Evolutionary conservation across 2,888 invertebrate species (phyloP).

Genomic region (Callyntrura guangdongensis): DNA sequence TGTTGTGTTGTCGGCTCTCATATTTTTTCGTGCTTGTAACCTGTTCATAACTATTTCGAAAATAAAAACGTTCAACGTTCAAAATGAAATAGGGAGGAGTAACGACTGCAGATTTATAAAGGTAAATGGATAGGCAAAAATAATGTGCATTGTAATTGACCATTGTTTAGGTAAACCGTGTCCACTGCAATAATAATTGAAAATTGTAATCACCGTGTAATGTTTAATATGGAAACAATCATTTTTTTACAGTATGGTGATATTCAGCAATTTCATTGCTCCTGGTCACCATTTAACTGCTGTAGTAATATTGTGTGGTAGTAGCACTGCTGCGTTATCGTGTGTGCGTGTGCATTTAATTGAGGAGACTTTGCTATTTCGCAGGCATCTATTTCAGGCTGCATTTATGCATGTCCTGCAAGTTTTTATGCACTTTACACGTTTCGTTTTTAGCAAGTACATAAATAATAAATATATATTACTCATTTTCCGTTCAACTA

Average conservation of each 20-base stretch:
- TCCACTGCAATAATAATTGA: slow-evolving; percentile 20
- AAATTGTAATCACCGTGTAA: slow-evolving; percentile 23
- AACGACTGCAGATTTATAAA: background rate
- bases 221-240: slow-evolving; percentile 11
- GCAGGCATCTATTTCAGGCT: background rate
- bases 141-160: background rate
- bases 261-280: background rate
- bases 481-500: background rate
- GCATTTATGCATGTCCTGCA: background rate
- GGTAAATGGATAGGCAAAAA: background rate
- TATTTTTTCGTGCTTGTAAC: background rate
- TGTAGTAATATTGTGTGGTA: background rate
- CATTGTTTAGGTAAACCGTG: slow-evolving; percentile 26
- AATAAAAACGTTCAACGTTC: background rate
- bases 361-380: background rate
- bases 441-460: background rate
- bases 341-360: too few species aligned
- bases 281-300: background rate
- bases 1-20: background rate
- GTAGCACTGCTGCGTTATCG: background rate
- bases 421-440: background rate
- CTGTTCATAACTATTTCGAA: background rate
- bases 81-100: background rate
- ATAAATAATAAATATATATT: background rate
- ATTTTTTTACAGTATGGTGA: background rate